phyloP scores from a whole-genome alignment of 2,888 invertebrate species.

The Ophion costatus region DNA sequence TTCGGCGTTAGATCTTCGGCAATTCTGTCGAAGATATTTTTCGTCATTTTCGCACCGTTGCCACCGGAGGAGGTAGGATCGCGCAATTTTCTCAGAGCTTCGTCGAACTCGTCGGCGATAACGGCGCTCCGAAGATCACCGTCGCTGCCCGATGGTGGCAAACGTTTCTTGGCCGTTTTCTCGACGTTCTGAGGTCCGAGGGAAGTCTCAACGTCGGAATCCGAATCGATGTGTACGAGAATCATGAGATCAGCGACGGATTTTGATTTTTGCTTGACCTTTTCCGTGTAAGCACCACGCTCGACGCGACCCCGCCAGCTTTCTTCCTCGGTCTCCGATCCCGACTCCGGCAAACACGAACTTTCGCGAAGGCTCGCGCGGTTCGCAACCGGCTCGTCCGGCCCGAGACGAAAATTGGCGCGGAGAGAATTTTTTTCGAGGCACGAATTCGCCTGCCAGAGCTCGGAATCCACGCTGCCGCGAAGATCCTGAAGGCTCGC shows the following conservation, averaged over 20 bases:
- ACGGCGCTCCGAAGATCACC: constrained; percentile 85
- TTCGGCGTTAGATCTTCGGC: background rate
- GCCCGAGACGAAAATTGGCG: constrained; percentile 79
- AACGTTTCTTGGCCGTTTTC: constrained; percentile 76
- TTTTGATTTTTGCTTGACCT: constrained; percentile 88
- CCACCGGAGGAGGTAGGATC: constrained; percentile 69
- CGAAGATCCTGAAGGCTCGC: constrained; percentile 87
- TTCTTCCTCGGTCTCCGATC: constrained; percentile 87
- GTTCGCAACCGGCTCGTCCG: constrained; percentile 78
- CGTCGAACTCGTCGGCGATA: constrained; percentile 85
- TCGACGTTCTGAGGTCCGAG: constrained; percentile 80
- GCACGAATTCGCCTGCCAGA: constrained; percentile 74
- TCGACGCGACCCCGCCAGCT: constrained; percentile 87
- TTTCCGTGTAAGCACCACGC: constrained; percentile 86
- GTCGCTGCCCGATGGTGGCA: constrained; percentile 85
- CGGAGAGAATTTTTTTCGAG: constrained; percentile 72
- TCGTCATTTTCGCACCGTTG: background rate
- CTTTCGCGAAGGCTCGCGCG: constrained; percentile 63
- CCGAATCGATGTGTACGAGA: constrained; percentile 88
- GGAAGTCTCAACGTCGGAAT: constrained; percentile 86
- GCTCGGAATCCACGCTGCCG: constrained; percentile 86
- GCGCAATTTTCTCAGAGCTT: constrained; percentile 84
- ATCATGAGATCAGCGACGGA: constrained; percentile 89
- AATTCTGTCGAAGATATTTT: constrained; percentile 11
- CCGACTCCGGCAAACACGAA: constrained; percentile 82